Base-by-base conservation (phyloP, 2,797 vertebrate genomes). In the Scolopax bukidnonensis region DNA sequence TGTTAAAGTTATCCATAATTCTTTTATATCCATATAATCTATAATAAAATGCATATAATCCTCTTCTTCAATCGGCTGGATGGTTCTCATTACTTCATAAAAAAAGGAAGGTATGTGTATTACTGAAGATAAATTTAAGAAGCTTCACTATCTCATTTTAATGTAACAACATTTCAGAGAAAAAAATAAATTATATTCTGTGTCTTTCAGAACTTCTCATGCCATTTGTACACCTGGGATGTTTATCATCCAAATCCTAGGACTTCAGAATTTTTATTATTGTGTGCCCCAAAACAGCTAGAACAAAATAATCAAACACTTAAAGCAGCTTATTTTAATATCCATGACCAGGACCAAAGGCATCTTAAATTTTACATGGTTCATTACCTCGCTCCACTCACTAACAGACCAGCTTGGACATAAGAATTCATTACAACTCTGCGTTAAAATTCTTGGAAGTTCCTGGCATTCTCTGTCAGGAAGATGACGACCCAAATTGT, bases 371-470 rank as follows among this genome's bases (percentile, higher is more conserved):
- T 94, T 89, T 85, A 15, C 10, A 25, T 16, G 21, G 63, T 81
- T 86, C 53, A 81, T 97, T 98, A 99, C 99, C 99, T 99, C 99
- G 3, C 98, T 99, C 99, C 99, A 99, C 91, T 99, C 98, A 95
- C 98, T 98, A 93, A 98, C 77, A 4, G 95, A 98, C 99, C 99
- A 99, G 60, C 96, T 97, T 11, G 99, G 99, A 96, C 99, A 99
- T 14, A 97, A 96, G 94, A 98, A 98, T 41, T 99, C 98, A 43
- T 98, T 98, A 97, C 99, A 99, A 71, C 71, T 95, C 93, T 99
- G 98, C 5, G 97, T 97, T 33, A 98, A 91, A 70, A 97, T 77
- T 71, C 97, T 98, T 76, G 98, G 98, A 95, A 98, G 91, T 30
- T 98, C 98, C 12, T 87, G 97, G 89, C 99, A 99, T 95, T 99